Evolutionary conservation across 1,140 invertebrate genomes (phyloP).

Genomic region (Apis mellifera): Amel_HAv3.1 CM009932.2:7753501-7754000

Average conservation of each 20-base stretch:
- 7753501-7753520: not conserved
- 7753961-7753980: slow-evolving; percentile 30
- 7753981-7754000: slow-evolving; percentile 60
- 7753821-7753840: too few relatives aligned
- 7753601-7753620: slow-evolving; percentile 13
- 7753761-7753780: not conserved
- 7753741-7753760: not conserved
- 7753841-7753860: slow-evolving; percentile 6
- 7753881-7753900: slow-evolving; percentile 37
- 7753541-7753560: not conserved
- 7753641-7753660: not conserved
- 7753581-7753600: slow-evolving; percentile 1
- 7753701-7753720: not conserved
- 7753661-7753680: slow-evolving; percentile 34
- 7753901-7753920: slow-evolving; percentile 60
- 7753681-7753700: not conserved
- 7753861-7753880: slow-evolving; percentile 20
- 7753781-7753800: too few relatives aligned
- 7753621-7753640: not conserved
- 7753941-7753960: slow-evolving; percentile 67
- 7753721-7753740: not conserved
- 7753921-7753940: slow-evolving; percentile 30
- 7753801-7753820: too few relatives aligned
- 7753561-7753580: not conserved
- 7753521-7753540: not conserved